phyloP scores from a whole-genome alignment of 2,797 vertebrate genomes.

The Phaenicophaeus curvirostris region DNA sequence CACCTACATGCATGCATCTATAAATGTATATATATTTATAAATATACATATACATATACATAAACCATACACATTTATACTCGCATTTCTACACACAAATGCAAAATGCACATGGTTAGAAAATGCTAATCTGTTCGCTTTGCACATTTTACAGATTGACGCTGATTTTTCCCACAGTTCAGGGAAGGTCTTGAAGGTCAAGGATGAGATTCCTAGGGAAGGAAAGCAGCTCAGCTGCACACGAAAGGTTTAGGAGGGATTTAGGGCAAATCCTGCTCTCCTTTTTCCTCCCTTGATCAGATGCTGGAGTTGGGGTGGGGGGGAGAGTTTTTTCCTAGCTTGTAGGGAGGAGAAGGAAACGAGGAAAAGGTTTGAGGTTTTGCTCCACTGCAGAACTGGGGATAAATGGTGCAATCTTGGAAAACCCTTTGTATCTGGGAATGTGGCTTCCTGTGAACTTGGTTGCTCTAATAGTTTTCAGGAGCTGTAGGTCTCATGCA shows the following conservation, averaged over 20 bases:
- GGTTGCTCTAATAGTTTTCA: background rate
- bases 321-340: background rate
- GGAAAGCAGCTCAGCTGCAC: background rate
- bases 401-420: background rate
- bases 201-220: background rate
- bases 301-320: background rate
- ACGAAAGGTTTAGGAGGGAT: background rate
- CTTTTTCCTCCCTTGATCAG: background rate
- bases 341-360: background rate
- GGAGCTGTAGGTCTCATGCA: background rate
- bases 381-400: accelerated
- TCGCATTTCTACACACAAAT: background rate
- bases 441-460: background rate
- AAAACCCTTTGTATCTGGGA: background rate
- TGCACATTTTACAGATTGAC: background rate
- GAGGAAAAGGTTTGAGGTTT: background rate
- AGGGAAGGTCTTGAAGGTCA: background rate
- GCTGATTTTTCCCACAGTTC: background rate
- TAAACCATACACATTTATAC: background rate
- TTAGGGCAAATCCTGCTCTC: background rate
- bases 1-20: background rate
- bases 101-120: background rate
- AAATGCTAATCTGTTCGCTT: background rate
- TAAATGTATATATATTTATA: background rate
- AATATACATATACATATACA: background rate